phyloP scores from a whole-genome alignment of 1,140 invertebrate species.

The Eupeodes corollae region DNA sequence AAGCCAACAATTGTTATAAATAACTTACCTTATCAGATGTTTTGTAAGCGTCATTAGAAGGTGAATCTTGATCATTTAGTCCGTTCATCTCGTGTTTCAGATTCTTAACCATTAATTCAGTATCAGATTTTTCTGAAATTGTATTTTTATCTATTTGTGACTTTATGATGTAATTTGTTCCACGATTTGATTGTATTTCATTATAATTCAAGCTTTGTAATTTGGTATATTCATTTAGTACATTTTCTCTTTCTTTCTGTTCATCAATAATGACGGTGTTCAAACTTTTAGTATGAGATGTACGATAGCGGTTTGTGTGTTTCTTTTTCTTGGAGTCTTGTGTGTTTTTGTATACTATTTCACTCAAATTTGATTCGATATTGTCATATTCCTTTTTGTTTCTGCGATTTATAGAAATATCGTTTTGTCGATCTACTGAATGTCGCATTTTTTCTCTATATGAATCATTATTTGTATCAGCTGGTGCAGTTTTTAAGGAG shows the following conservation, averaged over 20 bases:
- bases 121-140: too few species aligned
- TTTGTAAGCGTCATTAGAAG: conserved; percentile 32
- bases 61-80: conserved; percentile 23
- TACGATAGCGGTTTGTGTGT: conserved; percentile 64
- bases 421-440: too few species aligned
- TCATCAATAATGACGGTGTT: too few species aligned
- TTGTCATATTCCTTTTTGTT: conserved; percentile 38
- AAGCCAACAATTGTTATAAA: neutral
- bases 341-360: conserved; percentile 59
- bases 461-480: neutral
- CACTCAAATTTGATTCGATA: conserved; percentile 40
- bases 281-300: conserved; percentile 7
- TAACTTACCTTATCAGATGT: conserved; percentile 27
- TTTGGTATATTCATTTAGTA: too few species aligned
- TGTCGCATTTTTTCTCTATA: neutral
- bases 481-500: conserved; percentile 11
- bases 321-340: conserved; percentile 60
- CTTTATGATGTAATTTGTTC: too few species aligned
- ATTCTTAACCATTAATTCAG: too few species aligned
- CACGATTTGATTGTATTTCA: too few species aligned
- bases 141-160: too few species aligned
- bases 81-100: too few species aligned
- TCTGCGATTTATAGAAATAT: conserved; percentile 42
- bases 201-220: too few species aligned
- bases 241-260: too few species aligned